Base-by-base conservation (phyloP, 2,113 vertebrate species). In the Chunga burmeisteri region DNA sequence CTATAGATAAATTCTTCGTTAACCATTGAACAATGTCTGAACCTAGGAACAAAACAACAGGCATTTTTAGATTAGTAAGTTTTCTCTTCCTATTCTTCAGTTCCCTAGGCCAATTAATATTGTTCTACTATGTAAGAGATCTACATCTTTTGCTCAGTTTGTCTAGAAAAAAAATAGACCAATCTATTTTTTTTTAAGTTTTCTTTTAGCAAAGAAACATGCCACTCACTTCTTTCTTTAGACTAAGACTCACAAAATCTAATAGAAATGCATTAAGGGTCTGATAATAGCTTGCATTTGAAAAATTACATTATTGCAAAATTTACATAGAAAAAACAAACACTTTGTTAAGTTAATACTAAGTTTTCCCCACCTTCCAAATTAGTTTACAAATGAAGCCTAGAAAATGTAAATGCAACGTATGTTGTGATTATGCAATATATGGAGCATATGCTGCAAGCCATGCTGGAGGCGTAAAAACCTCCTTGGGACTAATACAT, bases 21-120 rank as follows among this genome's bases (percentile, higher is more conserved):
- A 99, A 98, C 99, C 99, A 99, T 44, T 99, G 99, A 96, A 99
- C 99, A 97, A 99, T 99, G 83, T 99, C 99, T 94, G 99, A 99
- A 97, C 99, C 99, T 99, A 97, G 80, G 97, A 98, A 81, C 68
- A 97, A 98, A 94, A 85, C 95, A 94, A 97, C 46, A 95, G 18
- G 62, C 49, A 94, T 97, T 82, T 95, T 88, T 49, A 63, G 36
- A 90, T 91, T 73, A 89, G 23, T 52, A 49, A 55, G 0, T 65
- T 74, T 90, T 62, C 25, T 92, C 26, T 59, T 85, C 16, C 8
- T 53, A 8, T 70, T 92, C 34, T 91, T 87, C 70, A 87, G 22
- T 81, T 85, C 38, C 7, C 14, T 42, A 59, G 34, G 34, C 12
- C 18, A 83, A 63, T 56, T 89, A 22, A 36, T 44, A 27, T 46